Evolutionary conservation across 2,888 invertebrate genomes (phyloP), one percentile per base, ranked within the genome.

Genomic region (Ophonus ardosiacus): DNA sequence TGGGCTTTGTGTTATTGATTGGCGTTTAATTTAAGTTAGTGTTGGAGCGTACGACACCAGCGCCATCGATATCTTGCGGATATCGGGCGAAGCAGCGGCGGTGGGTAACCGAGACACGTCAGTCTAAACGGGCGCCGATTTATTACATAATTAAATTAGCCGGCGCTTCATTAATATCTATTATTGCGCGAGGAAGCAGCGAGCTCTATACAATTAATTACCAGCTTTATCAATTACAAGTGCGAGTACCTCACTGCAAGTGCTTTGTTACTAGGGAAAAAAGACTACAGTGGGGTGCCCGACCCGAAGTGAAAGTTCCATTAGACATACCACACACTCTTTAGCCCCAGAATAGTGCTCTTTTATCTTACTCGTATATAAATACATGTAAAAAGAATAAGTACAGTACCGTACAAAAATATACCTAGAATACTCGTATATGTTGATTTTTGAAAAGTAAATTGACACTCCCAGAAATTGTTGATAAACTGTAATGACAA

Each of bases 121-220:
- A 84, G 43, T 78, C 84, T 84, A 84, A 84, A 84, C 84, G 84
- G 83, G 51, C 76, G 65, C 87, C 88, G 88, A 88, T 88, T 88
- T 88, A 88, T 88, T 88, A 88, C 88, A 87, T 88, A 88, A 88
- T 88, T 88, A 88, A 88, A 88, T 88, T 88, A 88, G 86, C 87
- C 88, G 86, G 86, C 88, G 87, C 88, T 88, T 88, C 89, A 89
- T 89, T 89, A 89, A 89, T 89, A 89, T 88, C 89, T 88, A 88
- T 89, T 89, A 89, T 88, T 88, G 86, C 86, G 86, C 87, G 87
- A 86, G 86, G 40, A 24, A 80, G 18, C 78, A 56, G n/a, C 71
- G 38, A 43, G 40, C 57, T 78, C 57, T 57, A 57, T 24, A 78
- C 78, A 78, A 78, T 78, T 78, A 78, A 78, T 78, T 78, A 78